A percentile compares a stretch with the other conserved stretches of the same genome.
phyloP scores from a whole-genome alignment of 2,113 vertebrate genomes.

The Sisor rabdophorus region DNA sequence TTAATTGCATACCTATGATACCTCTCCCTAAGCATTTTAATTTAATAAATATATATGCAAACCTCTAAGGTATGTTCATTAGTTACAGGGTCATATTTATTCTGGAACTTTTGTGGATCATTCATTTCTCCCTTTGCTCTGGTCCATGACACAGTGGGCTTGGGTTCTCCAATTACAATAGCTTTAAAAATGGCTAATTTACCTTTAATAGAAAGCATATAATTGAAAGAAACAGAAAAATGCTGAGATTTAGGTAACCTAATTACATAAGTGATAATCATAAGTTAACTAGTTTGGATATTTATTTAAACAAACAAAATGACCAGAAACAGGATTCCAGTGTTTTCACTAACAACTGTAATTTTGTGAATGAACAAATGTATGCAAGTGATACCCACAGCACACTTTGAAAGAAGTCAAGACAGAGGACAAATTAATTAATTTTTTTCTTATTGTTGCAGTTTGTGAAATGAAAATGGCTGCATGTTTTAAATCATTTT shows the following conservation, averaged over 20 bases:
- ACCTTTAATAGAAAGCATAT: constrained; percentile 62
- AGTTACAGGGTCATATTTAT: constrained; percentile 58
- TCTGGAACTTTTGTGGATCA: constrained; percentile 67
- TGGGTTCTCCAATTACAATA: constrained; percentile 74
- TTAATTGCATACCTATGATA: not conserved
- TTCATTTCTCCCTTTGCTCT: constrained; percentile 66
- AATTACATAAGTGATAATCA: too few relatives aligned
- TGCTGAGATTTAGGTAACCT: not conserved
- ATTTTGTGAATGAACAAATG: too few relatives aligned
- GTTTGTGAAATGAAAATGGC: too few relatives aligned
- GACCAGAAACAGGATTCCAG: too few relatives aligned
- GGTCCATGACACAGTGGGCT: constrained; percentile 75
- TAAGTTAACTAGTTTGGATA: too few relatives aligned
- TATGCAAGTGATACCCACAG: too few relatives aligned
- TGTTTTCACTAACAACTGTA: too few relatives aligned
- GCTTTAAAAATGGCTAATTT: constrained; percentile 80
- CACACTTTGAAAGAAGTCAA: too few relatives aligned
- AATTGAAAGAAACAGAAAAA: not conserved
- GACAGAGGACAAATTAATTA: too few relatives aligned
- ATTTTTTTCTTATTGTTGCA: too few relatives aligned
- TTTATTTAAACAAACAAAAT: too few relatives aligned
- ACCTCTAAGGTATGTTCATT: constrained; percentile 79
- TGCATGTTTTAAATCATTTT: too few relatives aligned
- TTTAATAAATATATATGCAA: not conserved
- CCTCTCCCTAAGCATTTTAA: not conserved